These are phyloP conservation scores for Hermetia illucens DNA, from an alignment of 1,140 invertebrate species.

Conservation along the genomic window DNA sequence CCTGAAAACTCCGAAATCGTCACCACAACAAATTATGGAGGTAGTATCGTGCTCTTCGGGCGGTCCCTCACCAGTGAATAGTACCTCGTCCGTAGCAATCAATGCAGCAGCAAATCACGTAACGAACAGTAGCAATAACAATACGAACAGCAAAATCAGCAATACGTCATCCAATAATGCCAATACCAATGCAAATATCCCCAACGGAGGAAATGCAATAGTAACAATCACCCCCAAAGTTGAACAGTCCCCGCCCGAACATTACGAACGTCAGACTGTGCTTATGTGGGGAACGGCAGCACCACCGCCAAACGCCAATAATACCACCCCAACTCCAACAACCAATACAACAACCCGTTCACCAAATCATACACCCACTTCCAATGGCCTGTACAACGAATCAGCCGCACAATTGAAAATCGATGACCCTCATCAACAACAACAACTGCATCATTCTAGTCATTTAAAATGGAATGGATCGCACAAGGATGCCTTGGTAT, in stretches of 20 bases:
- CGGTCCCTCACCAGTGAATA: slow-evolving; percentile 20
- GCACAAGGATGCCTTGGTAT: neutral
- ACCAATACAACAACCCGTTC: slow-evolving; percentile 26
- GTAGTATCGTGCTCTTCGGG: slow-evolving; percentile 28
- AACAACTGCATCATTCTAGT: neutral
- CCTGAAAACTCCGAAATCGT: slow-evolving; percentile 28
- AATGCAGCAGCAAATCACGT: slow-evolving; percentile 1
- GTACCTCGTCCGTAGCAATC: slow-evolving; percentile 3
- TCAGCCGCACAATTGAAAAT: slow-evolving; percentile 4
- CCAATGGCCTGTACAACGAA: slow-evolving; percentile 16
- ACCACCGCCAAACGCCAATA: slow-evolving; percentile 14
- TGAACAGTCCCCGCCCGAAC: slow-evolving; percentile 28
- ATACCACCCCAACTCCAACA: neutral
- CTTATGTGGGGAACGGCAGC: slow-evolving; percentile 65
- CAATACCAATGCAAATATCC: slow-evolving; percentile 9
- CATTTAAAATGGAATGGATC: slow-evolving; percentile 19
- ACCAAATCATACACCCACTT: slow-evolving; percentile 15
- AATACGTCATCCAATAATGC: slow-evolving; percentile 13
- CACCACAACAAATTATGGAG: slow-evolving; percentile 29
- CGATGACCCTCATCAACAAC: neutral
- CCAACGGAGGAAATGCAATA: slow-evolving; percentile 31
- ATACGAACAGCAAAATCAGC: slow-evolving; percentile 4
- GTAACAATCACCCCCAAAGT: slow-evolving; percentile 29
- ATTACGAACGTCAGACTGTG: slow-evolving; percentile 60
- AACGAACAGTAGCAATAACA: slow-evolving; percentile 2